Percentiles rank a stretch among this genome's conserved stretches.
Evolutionary conservation across 2,113 vertebrate genomes (phyloP).

Genomic region (Toxotes jaculatrix): DNA sequence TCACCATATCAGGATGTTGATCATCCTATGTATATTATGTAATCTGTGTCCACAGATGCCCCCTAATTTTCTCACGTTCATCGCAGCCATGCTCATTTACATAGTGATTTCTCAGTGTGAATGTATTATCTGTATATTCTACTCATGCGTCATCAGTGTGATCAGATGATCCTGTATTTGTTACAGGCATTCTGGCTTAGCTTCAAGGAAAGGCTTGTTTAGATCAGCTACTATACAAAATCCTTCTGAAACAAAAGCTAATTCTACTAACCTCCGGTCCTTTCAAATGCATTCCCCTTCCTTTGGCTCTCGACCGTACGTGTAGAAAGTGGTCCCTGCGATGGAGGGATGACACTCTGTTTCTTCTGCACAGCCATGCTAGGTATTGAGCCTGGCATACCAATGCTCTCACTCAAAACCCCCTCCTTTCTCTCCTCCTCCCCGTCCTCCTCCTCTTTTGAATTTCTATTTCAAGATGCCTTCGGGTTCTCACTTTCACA

Average conservation of each 20-base stretch:
- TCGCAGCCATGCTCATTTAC: background rate
- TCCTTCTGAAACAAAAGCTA: background rate
- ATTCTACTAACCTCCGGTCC: conserved; percentile 57
- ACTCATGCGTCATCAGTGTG: conserved; percentile 36
- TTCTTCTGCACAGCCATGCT: conserved; percentile 80
- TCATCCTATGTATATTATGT: conserved; percentile 7
- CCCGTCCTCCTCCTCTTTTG: conserved; percentile 54
- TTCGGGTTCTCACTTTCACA: conserved; percentile 56
- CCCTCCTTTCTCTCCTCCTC: conserved; percentile 25
- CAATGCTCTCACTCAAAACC: conserved; percentile 52
- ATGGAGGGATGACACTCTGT: conserved; percentile 69
- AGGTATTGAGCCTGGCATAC: conserved; percentile 68
- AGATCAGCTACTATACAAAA: background rate
- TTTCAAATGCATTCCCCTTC: conserved; percentile 33
- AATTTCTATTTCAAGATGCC: conserved; percentile 79
- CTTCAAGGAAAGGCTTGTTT: conserved; percentile 30
- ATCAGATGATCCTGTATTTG: conserved; percentile 33
- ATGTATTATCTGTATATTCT: background rate
- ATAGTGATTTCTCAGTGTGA: conserved; percentile 2
- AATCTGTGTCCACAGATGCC: conserved; percentile 17
- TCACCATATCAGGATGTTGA: background rate
- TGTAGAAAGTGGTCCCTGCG: conserved; percentile 67
- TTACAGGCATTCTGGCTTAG: background rate
- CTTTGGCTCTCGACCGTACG: conserved; percentile 55
- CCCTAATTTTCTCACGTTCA: background rate